Conservation (phyloP, 1,140 invertebrate genomes). For the Pomacea maculata region DNA sequence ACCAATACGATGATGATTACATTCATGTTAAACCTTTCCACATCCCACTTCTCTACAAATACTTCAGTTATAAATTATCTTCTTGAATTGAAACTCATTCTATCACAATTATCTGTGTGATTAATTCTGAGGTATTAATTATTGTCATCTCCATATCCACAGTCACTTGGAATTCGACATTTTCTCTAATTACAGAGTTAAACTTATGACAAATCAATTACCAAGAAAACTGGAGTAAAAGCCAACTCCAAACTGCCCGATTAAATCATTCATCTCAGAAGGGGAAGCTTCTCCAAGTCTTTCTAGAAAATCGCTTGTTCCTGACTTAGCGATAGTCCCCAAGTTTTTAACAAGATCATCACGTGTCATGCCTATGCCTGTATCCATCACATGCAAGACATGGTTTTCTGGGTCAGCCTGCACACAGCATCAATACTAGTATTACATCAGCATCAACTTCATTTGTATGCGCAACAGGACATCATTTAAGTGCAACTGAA, state of each 20-base stretch:
- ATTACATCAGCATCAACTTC: constrained; percentile 1
- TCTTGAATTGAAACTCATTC: too few relatives aligned
- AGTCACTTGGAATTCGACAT: too few relatives aligned
- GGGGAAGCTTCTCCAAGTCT: constrained; percentile 83
- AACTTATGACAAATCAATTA: constrained; percentile 47
- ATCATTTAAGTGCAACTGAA: too few relatives aligned
- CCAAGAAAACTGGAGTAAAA: constrained; percentile 96
- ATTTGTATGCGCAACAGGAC: too few relatives aligned
- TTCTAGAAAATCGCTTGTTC: constrained; percentile 96
- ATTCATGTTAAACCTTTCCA: too few relatives aligned
- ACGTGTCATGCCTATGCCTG: constrained; percentile 98
- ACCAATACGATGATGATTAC: too few relatives aligned
- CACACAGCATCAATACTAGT: constrained; percentile 16
- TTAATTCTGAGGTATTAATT: too few relatives aligned
- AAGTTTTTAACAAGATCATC: constrained; percentile 94
- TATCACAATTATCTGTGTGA: too few relatives aligned
- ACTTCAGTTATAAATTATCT: too few relatives aligned
- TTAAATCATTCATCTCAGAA: constrained; percentile 65
- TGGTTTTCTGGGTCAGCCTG: constrained; percentile 94
- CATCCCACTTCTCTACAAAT: too few relatives aligned
- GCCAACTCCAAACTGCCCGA: constrained; percentile 93
- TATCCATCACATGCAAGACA: constrained; percentile 93
- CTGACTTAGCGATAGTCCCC: constrained; percentile 99
- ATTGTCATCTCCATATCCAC: too few relatives aligned
- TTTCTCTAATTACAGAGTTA: too few relatives aligned